Evolutionary conservation across 2,113 vertebrate genomes (phyloP).

Genomic region (Mirounga angustirostris): DNA sequence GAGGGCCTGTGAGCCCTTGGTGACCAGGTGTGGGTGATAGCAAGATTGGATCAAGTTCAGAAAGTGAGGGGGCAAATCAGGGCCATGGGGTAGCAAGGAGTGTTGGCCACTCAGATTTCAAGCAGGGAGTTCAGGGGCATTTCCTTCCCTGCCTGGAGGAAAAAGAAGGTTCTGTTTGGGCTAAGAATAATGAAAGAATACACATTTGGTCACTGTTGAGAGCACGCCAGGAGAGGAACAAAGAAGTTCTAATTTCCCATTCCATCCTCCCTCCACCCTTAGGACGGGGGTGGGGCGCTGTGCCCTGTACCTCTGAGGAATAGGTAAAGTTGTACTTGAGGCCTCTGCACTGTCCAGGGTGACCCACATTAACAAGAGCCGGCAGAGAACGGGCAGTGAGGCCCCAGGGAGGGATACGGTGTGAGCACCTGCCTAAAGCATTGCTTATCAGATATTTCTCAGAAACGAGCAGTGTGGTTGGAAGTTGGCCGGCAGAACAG

Average conservation of each 20-base stretch:
- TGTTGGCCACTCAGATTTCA: neutral
- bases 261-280: neutral
- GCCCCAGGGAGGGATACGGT: neutral
- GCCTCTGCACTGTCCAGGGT: neutral
- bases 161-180: neutral
- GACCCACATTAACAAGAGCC: neutral
- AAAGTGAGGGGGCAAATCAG: neutral
- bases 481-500: neutral
- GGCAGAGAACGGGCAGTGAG: neutral
- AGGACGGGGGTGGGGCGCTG: neutral
- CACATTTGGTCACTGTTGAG: neutral
- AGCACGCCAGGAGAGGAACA: neutral
- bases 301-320: neutral
- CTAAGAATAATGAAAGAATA: neutral
- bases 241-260: constrained; percentile 13
- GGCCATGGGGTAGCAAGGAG: neutral
- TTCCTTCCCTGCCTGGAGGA: neutral
- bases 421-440: neutral
- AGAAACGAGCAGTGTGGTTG: neutral
- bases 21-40: neutral
- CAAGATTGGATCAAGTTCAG: neutral
- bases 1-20: neutral
- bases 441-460: constrained; percentile 24
- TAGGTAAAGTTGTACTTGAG: neutral
- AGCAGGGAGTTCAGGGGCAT: neutral